These are phyloP conservation scores for Boloria euphrosyne DNA, from an alignment of 2,888 invertebrate species.

Conservation along the genomic window DNA sequence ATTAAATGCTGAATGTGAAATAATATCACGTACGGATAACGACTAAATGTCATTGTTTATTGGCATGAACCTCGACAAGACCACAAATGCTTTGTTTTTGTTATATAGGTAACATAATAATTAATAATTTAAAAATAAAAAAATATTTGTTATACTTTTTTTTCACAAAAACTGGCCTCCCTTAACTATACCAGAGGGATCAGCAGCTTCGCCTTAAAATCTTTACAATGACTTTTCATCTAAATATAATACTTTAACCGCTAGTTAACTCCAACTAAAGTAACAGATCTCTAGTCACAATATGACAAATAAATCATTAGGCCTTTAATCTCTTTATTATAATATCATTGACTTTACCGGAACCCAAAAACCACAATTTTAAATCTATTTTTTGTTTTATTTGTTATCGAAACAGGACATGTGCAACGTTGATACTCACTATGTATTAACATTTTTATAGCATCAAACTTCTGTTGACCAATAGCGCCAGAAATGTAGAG, in stretches of 20 bases:
- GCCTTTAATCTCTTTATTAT: too few species aligned
- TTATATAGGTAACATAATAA: too few species aligned
- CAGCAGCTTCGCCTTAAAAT: too few species aligned
- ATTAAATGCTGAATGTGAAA: conserved; percentile 46
- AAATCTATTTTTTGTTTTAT: conserved; percentile 9
- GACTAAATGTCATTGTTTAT: conserved; percentile 20
- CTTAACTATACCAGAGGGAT: too few species aligned
- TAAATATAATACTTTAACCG: conserved; percentile 6
- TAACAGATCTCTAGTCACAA: conserved; percentile 33
- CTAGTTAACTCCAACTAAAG: conserved; percentile 13
- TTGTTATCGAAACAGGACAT: conserved; percentile 12
- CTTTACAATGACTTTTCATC: not conserved
- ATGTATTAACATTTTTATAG: not conserved
- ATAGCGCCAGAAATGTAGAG: conserved; percentile 14
- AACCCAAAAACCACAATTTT: conserved; percentile 21
- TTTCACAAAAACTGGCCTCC: too few species aligned
- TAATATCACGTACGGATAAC: conserved; percentile 45
- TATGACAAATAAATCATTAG: conserved; percentile 30
- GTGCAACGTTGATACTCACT: not conserved
- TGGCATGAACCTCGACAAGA: conserved; percentile 1
- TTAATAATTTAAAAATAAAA: too few species aligned
- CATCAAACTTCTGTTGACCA: not conserved
- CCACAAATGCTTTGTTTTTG: not conserved
- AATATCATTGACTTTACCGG: too few species aligned
- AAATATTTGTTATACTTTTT: too few species aligned